A percentile compares a stretch with the other conserved stretches of the same genome.
These are phyloP conservation scores for Bergia puertoricense DNA, from an alignment of 92 coral and sea anemone species.

Conservation along the genomic window DNA sequence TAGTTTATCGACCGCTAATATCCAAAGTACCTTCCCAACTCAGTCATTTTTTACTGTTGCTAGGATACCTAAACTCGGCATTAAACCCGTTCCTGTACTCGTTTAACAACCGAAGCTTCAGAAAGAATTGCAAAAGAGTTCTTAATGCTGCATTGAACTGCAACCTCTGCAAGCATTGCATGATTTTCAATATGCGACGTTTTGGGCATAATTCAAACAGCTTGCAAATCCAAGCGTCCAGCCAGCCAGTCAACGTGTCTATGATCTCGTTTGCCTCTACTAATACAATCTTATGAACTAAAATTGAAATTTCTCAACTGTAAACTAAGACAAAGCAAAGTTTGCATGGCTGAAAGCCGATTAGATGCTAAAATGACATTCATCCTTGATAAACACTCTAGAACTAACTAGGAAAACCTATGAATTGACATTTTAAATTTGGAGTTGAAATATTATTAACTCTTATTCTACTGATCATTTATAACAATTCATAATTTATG, in stretches of 20 bases:
- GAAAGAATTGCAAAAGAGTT: slow-evolving; percentile 65
- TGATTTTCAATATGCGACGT: not conserved
- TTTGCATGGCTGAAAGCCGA: too few relatives aligned
- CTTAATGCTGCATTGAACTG: slow-evolving; percentile 22
- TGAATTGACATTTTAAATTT: too few relatives aligned
- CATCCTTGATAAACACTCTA: too few relatives aligned
- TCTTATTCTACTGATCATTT: too few relatives aligned
- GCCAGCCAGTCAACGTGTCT: not conserved
- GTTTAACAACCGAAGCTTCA: slow-evolving; percentile 81
- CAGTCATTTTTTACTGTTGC: slow-evolving; percentile 48
- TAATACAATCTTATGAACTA: not conserved
- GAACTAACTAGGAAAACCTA: too few relatives aligned
- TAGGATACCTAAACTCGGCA: slow-evolving; percentile 88
- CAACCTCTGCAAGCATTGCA: not conserved
- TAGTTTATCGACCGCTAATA: not conserved
- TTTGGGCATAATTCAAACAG: not conserved
- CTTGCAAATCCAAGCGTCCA: not conserved
- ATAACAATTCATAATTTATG: too few relatives aligned
- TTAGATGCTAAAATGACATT: too few relatives aligned
- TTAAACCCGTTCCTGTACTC: slow-evolving; percentile 90
- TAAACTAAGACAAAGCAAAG: too few relatives aligned
- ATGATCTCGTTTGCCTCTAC: slow-evolving; percentile 13
- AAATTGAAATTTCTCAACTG: not conserved
- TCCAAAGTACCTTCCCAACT: slow-evolving; percentile 49
- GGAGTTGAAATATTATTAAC: too few relatives aligned